Evolutionary conservation across 2,888 invertebrate species (phyloP).

Genomic region (Hecatera dysodea): DNA sequence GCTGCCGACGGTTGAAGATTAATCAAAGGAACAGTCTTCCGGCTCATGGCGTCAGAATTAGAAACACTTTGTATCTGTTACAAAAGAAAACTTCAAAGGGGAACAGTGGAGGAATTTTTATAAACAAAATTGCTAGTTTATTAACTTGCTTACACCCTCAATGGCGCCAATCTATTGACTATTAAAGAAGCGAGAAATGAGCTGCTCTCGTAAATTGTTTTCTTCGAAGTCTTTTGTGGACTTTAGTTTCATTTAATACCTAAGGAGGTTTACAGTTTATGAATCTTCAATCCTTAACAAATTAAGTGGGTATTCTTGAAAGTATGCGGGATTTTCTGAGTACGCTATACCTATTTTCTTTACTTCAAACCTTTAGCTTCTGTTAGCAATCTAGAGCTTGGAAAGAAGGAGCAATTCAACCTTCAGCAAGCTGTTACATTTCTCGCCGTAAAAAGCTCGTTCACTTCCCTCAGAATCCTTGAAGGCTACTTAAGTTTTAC

Average conservation of each 20-base stretch:
- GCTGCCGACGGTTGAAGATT: constrained; percentile 69
- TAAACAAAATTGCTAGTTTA: constrained; percentile 69
- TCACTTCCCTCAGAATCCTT: constrained; percentile 9
- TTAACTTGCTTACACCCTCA: constrained; percentile 63
- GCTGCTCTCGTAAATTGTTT: constrained; percentile 14
- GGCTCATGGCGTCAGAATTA: constrained; percentile 75
- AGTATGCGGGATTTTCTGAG: not conserved
- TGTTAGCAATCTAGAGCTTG: not conserved
- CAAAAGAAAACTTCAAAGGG: constrained; percentile 76
- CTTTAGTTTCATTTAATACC: constrained; percentile 11
- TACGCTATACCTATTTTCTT: not conserved
- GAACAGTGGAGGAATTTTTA: constrained; percentile 63
- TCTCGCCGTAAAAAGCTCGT: constrained; percentile 9
- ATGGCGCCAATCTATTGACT: constrained; percentile 42
- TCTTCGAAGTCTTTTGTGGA: not conserved
- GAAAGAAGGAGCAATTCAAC: not conserved
- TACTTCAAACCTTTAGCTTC: not conserved
- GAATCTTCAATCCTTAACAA: not conserved
- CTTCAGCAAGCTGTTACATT: not conserved
- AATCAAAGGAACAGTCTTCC: constrained; percentile 80
- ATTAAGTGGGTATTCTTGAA: not conserved
- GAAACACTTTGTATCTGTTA: constrained; percentile 76
- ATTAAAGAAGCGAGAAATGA: constrained; percentile 39
- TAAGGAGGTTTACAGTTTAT: constrained; percentile 2
- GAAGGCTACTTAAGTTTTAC: constrained; percentile 18